Base-by-base conservation (phyloP, 2,113 vertebrate species). In the Prochilodus magdalenae region DNA sequence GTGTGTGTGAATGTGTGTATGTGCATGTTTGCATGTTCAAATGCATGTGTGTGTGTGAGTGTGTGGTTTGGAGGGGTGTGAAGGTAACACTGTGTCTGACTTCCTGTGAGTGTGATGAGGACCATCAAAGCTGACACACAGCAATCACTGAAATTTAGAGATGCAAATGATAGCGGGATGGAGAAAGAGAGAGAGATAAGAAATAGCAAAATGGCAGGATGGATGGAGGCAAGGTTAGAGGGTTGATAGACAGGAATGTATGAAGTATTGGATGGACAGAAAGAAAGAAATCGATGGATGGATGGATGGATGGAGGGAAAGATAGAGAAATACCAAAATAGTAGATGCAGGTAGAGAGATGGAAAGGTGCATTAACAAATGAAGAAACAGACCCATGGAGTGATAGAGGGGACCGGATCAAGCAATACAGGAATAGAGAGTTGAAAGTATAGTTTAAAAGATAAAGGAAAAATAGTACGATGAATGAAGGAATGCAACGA, bases 51-150 rank as follows among this genome's bases (percentile, higher is more conserved):
- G 16, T 49, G 55, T 86, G 57, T 77, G 78, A 40, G 77, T 72
- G 53, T 81, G 26, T 76, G 77, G n/a, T n/a, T n/a, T 81, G 59
- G 40, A 59, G 18, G 14, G 30, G 53, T 69, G 72, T 30, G 60
- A 77, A 26, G 18, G 24, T 36, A 63, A 60, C 65, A 80, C 69
- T 16, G 55, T 67, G 51, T 27, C 47, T 73, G 65, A 81, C 79
- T 77, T 85, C 73, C 78, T 77, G 77, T 86, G 70, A 83, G 78
- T 63, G 79, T 83, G 67, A 86, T 73, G 73, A 73, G 65, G 40
- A 63, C 85, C 71, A 72, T 83, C 71, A 80, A 76, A 75, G 30
- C 51, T 75, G 84, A 75, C 81, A 83, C 70, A 76, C 63, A 79
- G 73, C 57, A 60, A 83, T 83, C 79, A 71, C 66, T 33, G 83